phyloP scores from a whole-genome alignment of 2,113 vertebrate genomes.

The Apaloderma vittatum region DNA sequence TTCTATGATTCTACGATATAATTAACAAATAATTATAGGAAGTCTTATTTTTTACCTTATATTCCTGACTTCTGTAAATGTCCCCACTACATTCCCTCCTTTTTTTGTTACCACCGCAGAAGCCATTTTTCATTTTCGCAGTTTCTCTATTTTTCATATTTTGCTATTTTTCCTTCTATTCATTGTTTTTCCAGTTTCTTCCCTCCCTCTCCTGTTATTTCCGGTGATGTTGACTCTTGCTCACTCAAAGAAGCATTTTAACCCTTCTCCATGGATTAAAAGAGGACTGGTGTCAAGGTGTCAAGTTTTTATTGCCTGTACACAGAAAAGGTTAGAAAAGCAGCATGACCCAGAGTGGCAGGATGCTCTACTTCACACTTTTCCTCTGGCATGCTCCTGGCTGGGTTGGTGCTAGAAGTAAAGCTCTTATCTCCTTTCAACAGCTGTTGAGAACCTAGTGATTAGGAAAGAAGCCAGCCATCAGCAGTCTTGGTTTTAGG shows the following conservation, averaged over 20 bases:
- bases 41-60: background rate
- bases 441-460: background rate
- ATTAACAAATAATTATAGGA: background rate
- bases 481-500: background rate
- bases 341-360: background rate
- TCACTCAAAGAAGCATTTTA: background rate
- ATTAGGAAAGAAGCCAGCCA: background rate
- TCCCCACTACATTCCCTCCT: background rate
- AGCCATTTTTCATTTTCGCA: background rate
- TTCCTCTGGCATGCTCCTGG: background rate
- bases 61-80: background rate
- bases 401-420: background rate
- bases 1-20: too few species aligned
- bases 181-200: background rate
- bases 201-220: background rate
- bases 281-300: background rate
- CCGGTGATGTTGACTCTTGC: background rate
- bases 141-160: too few species aligned
- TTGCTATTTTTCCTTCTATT: too few species aligned
- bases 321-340: background rate
- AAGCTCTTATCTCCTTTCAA: background rate
- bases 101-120: background rate
- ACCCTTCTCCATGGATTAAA: background rate
- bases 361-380: background rate
- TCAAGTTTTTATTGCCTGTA: background rate